Conservation (phyloP, 2,888 invertebrate genomes). For the Julus scandinavius region DNA sequence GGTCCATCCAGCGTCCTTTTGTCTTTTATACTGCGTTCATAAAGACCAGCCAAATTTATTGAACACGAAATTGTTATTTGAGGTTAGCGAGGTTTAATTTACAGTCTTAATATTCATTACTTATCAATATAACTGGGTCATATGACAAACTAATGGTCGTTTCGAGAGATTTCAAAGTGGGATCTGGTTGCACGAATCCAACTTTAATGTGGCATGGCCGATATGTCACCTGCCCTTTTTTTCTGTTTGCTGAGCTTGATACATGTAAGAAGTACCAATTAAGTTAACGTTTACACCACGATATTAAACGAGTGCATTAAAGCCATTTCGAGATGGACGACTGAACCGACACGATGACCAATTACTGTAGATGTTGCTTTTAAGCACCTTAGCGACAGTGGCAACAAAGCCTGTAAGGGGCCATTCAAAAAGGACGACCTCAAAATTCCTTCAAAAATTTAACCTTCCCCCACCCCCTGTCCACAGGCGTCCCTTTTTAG, state of each 20-base stretch:
- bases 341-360: conserved; percentile 2
- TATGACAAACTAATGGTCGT: not conserved
- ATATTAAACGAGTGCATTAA: conserved; percentile 8
- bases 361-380: not conserved
- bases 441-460: too few relatives aligned
- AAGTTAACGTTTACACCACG: not conserved
- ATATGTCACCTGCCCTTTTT: not conserved
- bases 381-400: not conserved
- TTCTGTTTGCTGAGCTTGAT: conserved; percentile 1
- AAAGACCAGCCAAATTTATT: not conserved
- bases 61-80: not conserved
- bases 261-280: conserved; percentile 3
- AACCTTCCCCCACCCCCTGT: too few relatives aligned
- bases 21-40: not conserved
- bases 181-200: not conserved
- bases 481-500: too few relatives aligned
- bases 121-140: not conserved
- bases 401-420: too few relatives aligned
- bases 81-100: not conserved
- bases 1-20: not conserved
- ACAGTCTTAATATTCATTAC: not conserved
- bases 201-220: not conserved
- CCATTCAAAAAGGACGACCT: too few relatives aligned
- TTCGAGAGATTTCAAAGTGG: not conserved
- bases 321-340: not conserved